phyloP scores from a whole-genome alignment of 2,113 vertebrate species.

The Strigops habroptila region DNA sequence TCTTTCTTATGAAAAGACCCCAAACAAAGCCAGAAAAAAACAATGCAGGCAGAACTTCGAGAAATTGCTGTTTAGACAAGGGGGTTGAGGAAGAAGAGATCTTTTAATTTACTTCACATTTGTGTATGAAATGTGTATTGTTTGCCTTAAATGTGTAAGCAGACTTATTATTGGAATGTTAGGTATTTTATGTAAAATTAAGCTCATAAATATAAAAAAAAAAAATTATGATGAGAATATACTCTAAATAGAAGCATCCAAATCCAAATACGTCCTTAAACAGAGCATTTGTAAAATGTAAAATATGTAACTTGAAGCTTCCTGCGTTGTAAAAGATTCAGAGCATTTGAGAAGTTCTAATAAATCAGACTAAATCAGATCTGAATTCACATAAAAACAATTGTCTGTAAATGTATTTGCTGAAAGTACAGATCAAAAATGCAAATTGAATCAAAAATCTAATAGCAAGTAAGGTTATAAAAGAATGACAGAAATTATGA shows the following conservation, averaged over 20 bases:
- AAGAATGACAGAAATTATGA: not conserved
- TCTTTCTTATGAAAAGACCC: not conserved
- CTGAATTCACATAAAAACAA: not conserved
- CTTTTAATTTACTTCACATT: not conserved
- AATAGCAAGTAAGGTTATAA: not conserved
- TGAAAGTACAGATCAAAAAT: not conserved
- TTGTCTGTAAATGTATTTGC: not conserved
- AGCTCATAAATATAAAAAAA: not conserved
- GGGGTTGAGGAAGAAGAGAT: not conserved
- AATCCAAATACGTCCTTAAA: not conserved
- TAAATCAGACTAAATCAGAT: not conserved
- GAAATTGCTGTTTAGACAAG: not conserved
- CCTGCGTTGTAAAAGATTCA: not conserved
- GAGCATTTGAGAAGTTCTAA: not conserved
- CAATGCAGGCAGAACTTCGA: not conserved
- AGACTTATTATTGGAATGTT: not conserved
- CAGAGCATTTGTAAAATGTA: not conserved
- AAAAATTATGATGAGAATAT: not conserved
- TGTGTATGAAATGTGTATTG: not conserved
- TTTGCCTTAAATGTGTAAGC: not conserved
- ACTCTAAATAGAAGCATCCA: not conserved
- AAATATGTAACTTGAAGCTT: not conserved
- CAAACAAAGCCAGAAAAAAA: not conserved
- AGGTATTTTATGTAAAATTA: not conserved
- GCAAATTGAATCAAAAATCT: not conserved